Evolutionary conservation across 2,888 invertebrate genomes (phyloP).

Genomic region (Meta bourneti): DNA sequence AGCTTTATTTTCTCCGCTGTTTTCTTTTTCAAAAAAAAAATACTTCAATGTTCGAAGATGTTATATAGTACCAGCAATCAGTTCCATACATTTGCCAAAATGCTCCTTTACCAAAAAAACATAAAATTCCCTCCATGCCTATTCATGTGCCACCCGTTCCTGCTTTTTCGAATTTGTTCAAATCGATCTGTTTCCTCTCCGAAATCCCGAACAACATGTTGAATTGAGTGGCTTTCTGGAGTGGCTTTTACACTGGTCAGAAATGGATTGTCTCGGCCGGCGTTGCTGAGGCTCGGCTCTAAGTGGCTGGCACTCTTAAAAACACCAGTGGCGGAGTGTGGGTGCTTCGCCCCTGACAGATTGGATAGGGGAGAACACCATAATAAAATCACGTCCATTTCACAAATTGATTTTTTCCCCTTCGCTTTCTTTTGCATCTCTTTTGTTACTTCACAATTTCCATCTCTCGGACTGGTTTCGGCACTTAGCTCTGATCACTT

Average conservation of each 20-base stretch:
- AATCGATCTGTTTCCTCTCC: slow-evolving; percentile 52
- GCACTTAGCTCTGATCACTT: slow-evolving; percentile 70
- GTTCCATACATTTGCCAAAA: background rate
- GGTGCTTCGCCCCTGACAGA: slow-evolving; percentile 8
- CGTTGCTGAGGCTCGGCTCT: slow-evolving; percentile 20
- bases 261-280: slow-evolving; percentile 50
- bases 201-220: slow-evolving; percentile 43
- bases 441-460: slow-evolving; percentile 66
- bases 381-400: slow-evolving; percentile 62
- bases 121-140: background rate
- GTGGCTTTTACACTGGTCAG: slow-evolving; percentile 38
- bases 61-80: too few species aligned
- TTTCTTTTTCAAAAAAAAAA: too few species aligned
- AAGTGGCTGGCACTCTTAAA: slow-evolving; percentile 63
- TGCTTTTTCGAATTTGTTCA: slow-evolving; percentile 44
- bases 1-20: too few species aligned
- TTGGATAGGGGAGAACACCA: background rate
- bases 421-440: slow-evolving; percentile 55
- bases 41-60: too few species aligned
- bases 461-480: slow-evolving; percentile 54
- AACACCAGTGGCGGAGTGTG: background rate
- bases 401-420: slow-evolving; percentile 66
- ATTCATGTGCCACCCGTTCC: background rate
- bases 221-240: slow-evolving; percentile 48
- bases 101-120: background rate